Conservation (phyloP, 2,888 invertebrate genomes). For the Emmelina monodactyla region DNA sequence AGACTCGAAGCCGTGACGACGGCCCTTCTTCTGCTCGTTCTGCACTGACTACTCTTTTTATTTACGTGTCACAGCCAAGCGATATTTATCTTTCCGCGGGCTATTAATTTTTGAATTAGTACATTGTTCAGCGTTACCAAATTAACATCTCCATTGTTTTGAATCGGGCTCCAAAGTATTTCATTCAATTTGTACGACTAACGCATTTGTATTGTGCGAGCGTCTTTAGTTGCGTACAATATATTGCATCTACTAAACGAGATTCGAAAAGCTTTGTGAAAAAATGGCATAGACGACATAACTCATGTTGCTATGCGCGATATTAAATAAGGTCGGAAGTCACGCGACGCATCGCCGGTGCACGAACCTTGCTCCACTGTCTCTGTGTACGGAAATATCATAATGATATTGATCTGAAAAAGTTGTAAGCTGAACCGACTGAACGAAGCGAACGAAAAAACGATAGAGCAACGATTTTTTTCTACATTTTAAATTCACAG, state of each 20-base stretch:
- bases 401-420: too few species aligned
- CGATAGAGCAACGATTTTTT: too few species aligned
- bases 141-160: conserved; percentile 15
- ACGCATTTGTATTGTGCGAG: too few species aligned
- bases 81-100: conserved; percentile 54
- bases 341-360: conserved; percentile 43
- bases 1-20: conserved; percentile 39
- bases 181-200: too few species aligned
- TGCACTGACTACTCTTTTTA: conserved; percentile 40
- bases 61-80: conserved; percentile 45
- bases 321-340: conserved; percentile 41
- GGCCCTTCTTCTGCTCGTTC: conserved; percentile 28
- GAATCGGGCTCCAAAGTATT: conserved; percentile 3
- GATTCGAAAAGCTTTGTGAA: too few species aligned
- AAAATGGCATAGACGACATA: too few species aligned
- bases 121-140: conserved; percentile 28
- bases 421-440: too few species aligned
- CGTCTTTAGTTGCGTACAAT: too few species aligned
- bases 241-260: too few species aligned
- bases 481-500: too few species aligned
- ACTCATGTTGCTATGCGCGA: conserved; percentile 23
- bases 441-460: too few species aligned
- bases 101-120: conserved; percentile 49
- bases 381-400: too few species aligned
- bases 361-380: conserved; percentile 28